phyloP scores from a whole-genome alignment of 2,888 invertebrate genomes.

The Sinhomidia bicolor region DNA sequence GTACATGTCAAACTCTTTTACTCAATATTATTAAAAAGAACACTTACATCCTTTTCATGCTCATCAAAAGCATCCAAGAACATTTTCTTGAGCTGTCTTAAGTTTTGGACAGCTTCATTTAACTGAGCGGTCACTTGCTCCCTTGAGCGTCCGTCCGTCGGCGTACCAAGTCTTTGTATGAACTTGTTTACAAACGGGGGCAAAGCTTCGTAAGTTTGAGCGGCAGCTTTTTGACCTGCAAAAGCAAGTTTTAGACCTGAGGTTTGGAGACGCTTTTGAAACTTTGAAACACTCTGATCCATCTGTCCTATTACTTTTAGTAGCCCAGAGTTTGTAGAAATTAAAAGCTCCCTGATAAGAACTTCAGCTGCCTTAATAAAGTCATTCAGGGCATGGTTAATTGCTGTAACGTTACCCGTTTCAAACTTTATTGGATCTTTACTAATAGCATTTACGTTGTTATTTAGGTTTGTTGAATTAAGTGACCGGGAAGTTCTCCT shows the following conservation, averaged over 20 bases:
- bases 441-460: not conserved
- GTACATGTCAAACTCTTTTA: slow-evolving; percentile 8
- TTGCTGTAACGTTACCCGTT: slow-evolving; percentile 52
- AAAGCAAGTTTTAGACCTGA: slow-evolving; percentile 42
- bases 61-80: slow-evolving; percentile 55
- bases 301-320: slow-evolving; percentile 62
- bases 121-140: slow-evolving; percentile 53
- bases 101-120: slow-evolving; percentile 54
- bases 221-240: slow-evolving; percentile 66
- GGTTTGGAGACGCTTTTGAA: slow-evolving; percentile 56
- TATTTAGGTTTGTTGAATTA: not conserved
- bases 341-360: slow-evolving; percentile 46
- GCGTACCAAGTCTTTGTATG: slow-evolving; percentile 59
- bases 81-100: slow-evolving; percentile 57
- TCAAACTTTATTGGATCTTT: slow-evolving; percentile 19
- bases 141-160: slow-evolving; percentile 39
- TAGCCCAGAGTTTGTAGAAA: slow-evolving; percentile 43
- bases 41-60: slow-evolving; percentile 72
- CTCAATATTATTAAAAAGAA: not conserved
- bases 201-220: slow-evolving; percentile 56
- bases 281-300: slow-evolving; percentile 40
- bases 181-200: slow-evolving; percentile 61
- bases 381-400: slow-evolving; percentile 34
- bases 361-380: slow-evolving; percentile 54
- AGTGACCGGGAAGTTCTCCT: not conserved